Conservation (phyloP, 2,113 vertebrate genomes). For the Melanostigma gelatinosum region DNA sequence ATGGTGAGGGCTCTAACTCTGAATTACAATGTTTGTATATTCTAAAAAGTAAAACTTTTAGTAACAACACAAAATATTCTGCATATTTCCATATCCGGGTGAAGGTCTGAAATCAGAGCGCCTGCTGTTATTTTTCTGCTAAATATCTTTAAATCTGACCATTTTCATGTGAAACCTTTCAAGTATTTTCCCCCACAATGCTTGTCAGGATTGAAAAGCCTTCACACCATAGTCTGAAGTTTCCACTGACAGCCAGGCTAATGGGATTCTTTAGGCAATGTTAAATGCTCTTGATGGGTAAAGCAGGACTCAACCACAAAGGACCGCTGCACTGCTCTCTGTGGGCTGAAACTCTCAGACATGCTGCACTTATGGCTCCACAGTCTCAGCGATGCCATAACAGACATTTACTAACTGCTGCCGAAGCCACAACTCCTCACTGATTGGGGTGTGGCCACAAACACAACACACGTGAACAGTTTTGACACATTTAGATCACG, state of each 20-base stretch:
- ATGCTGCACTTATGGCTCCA: too few relatives aligned
- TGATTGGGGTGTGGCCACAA: background rate
- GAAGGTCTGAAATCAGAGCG: background rate
- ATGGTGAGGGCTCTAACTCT: background rate
- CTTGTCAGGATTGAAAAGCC: conserved; percentile 8
- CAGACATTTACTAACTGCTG: conserved; percentile 5
- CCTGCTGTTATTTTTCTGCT: background rate
- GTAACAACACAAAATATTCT: background rate
- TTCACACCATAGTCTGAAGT: background rate
- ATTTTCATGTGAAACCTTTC: background rate
- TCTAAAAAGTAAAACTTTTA: background rate
- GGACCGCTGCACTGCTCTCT: conserved; percentile 7
- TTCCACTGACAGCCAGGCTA: conserved; percentile 20
- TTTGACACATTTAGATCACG: background rate
- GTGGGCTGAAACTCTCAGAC: background rate
- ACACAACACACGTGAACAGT: background rate
- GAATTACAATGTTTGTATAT: background rate
- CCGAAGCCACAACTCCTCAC: background rate
- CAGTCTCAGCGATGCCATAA: background rate
- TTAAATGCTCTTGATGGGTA: conserved; percentile 21
- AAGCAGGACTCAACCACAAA: conserved; percentile 25
- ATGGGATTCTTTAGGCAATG: conserved; percentile 16
- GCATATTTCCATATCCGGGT: too few relatives aligned
- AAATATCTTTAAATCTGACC: background rate
- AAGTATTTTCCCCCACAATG: background rate